Base-by-base conservation (phyloP, 2,888 invertebrate species). In the Platerodrilus igneus region DNA sequence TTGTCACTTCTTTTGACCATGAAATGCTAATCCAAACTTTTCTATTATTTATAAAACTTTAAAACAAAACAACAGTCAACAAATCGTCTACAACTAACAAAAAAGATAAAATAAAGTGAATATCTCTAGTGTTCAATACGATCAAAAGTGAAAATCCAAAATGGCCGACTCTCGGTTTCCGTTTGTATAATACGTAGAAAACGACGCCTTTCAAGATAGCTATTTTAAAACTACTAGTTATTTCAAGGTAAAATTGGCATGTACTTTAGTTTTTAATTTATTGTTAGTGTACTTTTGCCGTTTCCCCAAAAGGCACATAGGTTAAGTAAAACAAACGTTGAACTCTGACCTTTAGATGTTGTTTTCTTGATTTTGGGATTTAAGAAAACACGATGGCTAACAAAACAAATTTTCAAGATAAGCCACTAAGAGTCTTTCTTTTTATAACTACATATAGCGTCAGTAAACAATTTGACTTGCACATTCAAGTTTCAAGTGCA, bases 121-220 rank as follows among this genome's bases (percentile, higher is more conserved):
- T n/a, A 31, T 41, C 41, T 45, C n/a, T 22, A 32, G 40, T 38
- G 41, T 39, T 42, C 46, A 41, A 45, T 47, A 44, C 41, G 39
- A 40, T 67, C 66, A 67, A 68, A 68, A 68, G 69, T 68, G 68
- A 68, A 67, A 69, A 67, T 66, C 59, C 69, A 69, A 69, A 59
- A 69, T 69, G 69, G 69, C 68, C 50, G 54, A 57, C 55, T 48
- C 45, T 52, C 54, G 52, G 59, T 57, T 66, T 63, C 66, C 60
- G 61, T 59, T 58, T 50, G n/a, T n/a, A 44, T 38, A 49, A 59
- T 55, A 57, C 58, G 57, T 47, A 55, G 58, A 57, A 53, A 56
- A 53, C 51, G 55, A 58, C 60, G 59, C 57, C 59, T 59, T 59
- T 53, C 56, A 47, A 55, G 56, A 51, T 51, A 52, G 51, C 52